Evolutionary conservation across 2,797 vertebrate species (phyloP), one percentile per base, ranked within the genome.

Genomic region (Chanos chanos): DNA sequence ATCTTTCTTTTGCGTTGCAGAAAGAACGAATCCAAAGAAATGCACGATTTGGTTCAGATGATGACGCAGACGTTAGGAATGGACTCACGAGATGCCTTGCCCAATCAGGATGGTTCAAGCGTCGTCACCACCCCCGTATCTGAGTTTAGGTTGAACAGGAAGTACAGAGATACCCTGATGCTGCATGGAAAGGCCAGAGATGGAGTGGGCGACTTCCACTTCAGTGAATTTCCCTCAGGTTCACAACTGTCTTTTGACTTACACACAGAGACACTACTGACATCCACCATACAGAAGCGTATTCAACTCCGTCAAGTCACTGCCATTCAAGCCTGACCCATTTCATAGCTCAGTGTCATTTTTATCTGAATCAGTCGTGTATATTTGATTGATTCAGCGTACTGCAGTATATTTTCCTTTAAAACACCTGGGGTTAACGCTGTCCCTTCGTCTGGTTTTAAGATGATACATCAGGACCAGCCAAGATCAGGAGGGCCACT

Each of bases 1-100:
- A 34, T 43, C 59, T 48, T 36, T 53, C 34, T 18, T 61, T 63
- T 28, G 7, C 54, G 56, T 44, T 40, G 67, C 73, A 98, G 96
- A 71, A 95, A 90, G 78, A 77, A 66, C 39, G 92, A 79, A 8
- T 79, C 79, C 72, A 90, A 52, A 31, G 96, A 99, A 75, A 94
- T 96, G 81, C 90, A 90, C 50, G 95, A 98, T 74, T 85, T 99
- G 73, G 93, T 99, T 50, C 88, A 93, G 31, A 75, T 98, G 78
- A 99, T 99, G 96, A 99, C 94, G 0, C 78, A 87, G 69, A 99
- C 96, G 1, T 82, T 99, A 77, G 89, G 86, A 63, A 84, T 98
- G 90, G 92, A 92, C 61, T 77, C 78, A 47, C 89, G 85, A 75
- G 93, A 94, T 3, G 30, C 54, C 19, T 85, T 54, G 25, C 77